These are phyloP conservation scores for Thinocorus orbignyianus DNA, from an alignment of 2,113 vertebrate species.

Conservation along the genomic window DNA sequence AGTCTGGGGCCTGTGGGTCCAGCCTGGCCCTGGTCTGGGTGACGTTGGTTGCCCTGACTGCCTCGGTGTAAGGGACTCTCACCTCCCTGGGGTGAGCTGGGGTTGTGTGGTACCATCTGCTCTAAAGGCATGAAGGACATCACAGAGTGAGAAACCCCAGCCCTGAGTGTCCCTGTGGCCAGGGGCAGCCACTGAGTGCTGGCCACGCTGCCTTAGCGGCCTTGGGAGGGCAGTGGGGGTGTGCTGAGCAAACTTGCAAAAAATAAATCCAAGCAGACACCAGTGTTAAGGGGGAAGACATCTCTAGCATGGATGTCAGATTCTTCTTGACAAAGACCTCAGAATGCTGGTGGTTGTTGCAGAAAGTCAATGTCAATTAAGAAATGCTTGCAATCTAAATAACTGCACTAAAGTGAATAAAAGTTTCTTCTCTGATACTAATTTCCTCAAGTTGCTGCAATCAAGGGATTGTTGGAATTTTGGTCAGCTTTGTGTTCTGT, in stretches of 20 bases:
- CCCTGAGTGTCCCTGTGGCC: neutral
- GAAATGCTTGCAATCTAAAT: neutral
- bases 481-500: neutral
- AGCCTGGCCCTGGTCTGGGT: neutral
- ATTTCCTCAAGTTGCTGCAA: neutral
- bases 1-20: neutral
- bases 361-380: neutral
- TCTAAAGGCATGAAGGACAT: neutral
- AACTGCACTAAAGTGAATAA: neutral
- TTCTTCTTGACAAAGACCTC: neutral
- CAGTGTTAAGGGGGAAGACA: neutral
- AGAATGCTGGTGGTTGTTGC: neutral
- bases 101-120: neutral
- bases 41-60: rapidly evolving
- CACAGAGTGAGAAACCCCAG: neutral
- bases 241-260: neutral
- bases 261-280: neutral
- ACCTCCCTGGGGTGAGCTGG: neutral
- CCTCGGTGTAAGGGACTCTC: neutral
- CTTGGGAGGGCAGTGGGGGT: neutral
- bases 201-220: neutral
- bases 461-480: neutral
- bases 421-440: neutral
- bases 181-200: rapidly evolving
- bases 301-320: neutral